Evolutionary conservation across 2,797 vertebrate species (phyloP), one percentile per base, ranked within the genome.

Genomic region (Odontamblyopus lacepedii): DNA sequence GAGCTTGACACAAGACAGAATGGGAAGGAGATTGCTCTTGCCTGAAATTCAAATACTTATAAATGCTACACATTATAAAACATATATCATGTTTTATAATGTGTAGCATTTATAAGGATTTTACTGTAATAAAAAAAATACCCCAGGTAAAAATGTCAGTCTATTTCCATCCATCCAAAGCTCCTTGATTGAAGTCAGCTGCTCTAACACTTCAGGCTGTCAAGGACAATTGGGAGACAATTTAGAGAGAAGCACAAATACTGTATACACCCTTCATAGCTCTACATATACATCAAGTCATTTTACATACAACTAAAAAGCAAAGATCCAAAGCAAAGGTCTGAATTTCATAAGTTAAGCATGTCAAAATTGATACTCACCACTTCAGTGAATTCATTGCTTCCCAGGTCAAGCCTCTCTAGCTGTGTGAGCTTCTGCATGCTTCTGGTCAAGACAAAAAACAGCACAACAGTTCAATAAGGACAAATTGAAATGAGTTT

Each of bases 361-460:
- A 6, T 48, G 44, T 48, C 15, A 48, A 73, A 67, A 80, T 83
- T 13, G 44, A 76, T 81, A 95, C 98, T 96, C 91, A 99, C 98
- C 97, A 99, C 97, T 97, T 99, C 98, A 93, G 96, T 95, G 94
- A 99, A 99, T 94, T 99, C 98, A 87, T 99, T 99, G 93, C 97
- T 99, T 90, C 98, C 98, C 89, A 99, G 94, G 92, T 99, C 98
- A 91, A 99, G 87, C 88, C 98, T 94, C 91, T 99, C 97, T 92
- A 99, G 87, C 92, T 97, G 97, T 38, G 95, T 96, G 89, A 99
- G 94, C 90, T 96, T 98, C 92, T 97, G 97, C 96, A 98, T 98
- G 85, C 97, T 99, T 93, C 98, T 99, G 89, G 89, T 73, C 82
- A 18, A 79, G 56, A 92, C 77, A 87, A 38, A 48, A 50, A 27